phyloP scores from a whole-genome alignment of 1,140 invertebrate species.

The Oryctes rhinoceros region DNA sequence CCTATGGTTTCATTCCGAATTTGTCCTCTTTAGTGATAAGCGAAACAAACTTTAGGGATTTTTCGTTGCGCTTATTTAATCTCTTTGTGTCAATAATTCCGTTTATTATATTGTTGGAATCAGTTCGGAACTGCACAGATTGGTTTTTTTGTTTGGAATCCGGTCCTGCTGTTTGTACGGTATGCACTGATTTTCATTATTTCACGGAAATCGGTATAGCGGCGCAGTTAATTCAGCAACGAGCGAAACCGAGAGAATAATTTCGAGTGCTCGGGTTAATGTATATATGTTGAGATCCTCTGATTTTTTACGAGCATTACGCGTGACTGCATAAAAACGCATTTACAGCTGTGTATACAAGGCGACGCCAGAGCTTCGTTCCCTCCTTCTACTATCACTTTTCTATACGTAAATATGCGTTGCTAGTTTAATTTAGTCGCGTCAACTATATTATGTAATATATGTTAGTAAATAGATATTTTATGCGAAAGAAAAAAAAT shows the following conservation, averaged over 20 bases:
- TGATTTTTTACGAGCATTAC: conserved; percentile 28
- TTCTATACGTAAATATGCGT: not conserved
- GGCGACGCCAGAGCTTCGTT: not conserved
- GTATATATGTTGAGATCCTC: not conserved
- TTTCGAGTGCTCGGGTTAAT: not conserved
- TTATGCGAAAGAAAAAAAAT: not conserved
- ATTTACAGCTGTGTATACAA: conserved; percentile 11
- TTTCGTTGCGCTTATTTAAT: too few species aligned
- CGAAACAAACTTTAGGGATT: too few species aligned
- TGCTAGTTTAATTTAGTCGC: not conserved
- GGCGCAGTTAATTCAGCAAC: not conserved
- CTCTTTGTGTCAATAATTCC: too few species aligned
- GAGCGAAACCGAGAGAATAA: conserved; percentile 21
- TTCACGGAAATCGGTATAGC: conserved; percentile 2
- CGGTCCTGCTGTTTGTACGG: not conserved
- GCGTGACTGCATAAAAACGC: conserved; percentile 31
- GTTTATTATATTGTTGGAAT: too few species aligned
- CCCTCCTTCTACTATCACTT: not conserved
- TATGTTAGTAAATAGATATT: not conserved
- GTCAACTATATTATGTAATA: conserved; percentile 42
- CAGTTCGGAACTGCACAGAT: too few species aligned
- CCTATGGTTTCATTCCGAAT: too few species aligned
- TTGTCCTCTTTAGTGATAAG: too few species aligned
- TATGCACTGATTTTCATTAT: not conserved
- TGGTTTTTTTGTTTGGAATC: not conserved